These are phyloP conservation scores for Daubentonia madagascariensis DNA, from an alignment of 2,113 vertebrate genomes.

Conservation along the genomic window DNA sequence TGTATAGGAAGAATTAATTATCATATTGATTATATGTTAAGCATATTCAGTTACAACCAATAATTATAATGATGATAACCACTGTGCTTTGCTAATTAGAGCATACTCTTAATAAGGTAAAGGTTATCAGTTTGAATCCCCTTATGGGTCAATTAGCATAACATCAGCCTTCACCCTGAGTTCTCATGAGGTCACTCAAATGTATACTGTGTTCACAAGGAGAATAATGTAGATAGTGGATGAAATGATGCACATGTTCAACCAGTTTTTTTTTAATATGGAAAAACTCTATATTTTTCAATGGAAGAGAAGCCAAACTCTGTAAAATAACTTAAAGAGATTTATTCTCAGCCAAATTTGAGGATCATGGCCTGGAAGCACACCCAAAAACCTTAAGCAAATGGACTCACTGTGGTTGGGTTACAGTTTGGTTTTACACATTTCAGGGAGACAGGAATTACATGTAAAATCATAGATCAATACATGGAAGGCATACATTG, in stretches of 20 bases:
- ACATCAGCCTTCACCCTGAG: neutral
- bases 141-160: neutral
- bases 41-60: constrained; percentile 4
- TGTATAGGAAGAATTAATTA: constrained; percentile 26
- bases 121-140: neutral
- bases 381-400: too few relatives aligned
- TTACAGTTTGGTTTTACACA: too few relatives aligned
- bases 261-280: neutral
- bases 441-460: too few relatives aligned
- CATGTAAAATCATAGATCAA: too few relatives aligned
- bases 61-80: neutral
- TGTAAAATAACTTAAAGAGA: too few relatives aligned
- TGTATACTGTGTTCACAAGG: neutral
- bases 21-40: constrained; percentile 25
- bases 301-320: too few relatives aligned
- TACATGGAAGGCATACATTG: too few relatives aligned
- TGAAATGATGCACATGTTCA: neutral
- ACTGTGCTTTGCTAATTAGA: neutral
- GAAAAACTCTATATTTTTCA: neutral
- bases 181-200: neutral
- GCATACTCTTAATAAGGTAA: neutral
- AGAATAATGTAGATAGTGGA: neutral
- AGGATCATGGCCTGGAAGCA: too few relatives aligned
- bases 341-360: too few relatives aligned
- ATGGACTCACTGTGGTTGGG: too few relatives aligned